Evolutionary conservation across 2,888 invertebrate species (phyloP).

Genomic region (Catocala fraxini): DNA sequence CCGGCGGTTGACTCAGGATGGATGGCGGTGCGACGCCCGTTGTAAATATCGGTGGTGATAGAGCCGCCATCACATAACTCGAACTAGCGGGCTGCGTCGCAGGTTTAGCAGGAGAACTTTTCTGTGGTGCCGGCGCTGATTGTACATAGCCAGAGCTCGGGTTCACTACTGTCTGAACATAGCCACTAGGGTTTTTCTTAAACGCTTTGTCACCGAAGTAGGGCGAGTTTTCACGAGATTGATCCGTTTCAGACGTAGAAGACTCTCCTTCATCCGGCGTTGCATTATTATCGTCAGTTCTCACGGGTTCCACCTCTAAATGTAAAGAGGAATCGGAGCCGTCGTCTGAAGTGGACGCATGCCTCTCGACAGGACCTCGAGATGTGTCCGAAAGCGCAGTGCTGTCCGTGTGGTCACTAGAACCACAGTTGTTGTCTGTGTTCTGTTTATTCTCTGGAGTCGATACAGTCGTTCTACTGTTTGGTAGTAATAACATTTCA

Average conservation of each 20-base stretch:
- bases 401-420: slow-evolving; percentile 82
- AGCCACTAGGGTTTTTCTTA: slow-evolving; percentile 75
- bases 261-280: slow-evolving; percentile 63
- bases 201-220: slow-evolving; percentile 71
- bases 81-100: slow-evolving; percentile 68
- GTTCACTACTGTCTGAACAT: slow-evolving; percentile 66
- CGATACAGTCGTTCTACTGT: slow-evolving; percentile 69
- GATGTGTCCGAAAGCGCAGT: slow-evolving; percentile 81
- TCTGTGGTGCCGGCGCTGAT: slow-evolving; percentile 60
- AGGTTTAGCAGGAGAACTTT: slow-evolving; percentile 52
- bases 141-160: slow-evolving; percentile 69
- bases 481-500: slow-evolving; percentile 79
- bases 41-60: slow-evolving; percentile 77
- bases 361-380: slow-evolving; percentile 71
- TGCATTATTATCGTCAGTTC: slow-evolving; percentile 56
- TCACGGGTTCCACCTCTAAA: slow-evolving; percentile 70
- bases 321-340: slow-evolving; percentile 78
- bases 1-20: slow-evolving; percentile 59
- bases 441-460: slow-evolving; percentile 73
- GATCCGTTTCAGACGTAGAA: slow-evolving; percentile 67
- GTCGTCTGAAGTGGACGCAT: slow-evolving; percentile 77
- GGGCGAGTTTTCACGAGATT: slow-evolving; percentile 68
- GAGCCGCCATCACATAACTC: slow-evolving; percentile 81
- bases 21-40: slow-evolving; percentile 65
- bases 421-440: slow-evolving; percentile 73